Conservation (phyloP, 1,140 invertebrate species). For the Conus ventricosus region DNA sequence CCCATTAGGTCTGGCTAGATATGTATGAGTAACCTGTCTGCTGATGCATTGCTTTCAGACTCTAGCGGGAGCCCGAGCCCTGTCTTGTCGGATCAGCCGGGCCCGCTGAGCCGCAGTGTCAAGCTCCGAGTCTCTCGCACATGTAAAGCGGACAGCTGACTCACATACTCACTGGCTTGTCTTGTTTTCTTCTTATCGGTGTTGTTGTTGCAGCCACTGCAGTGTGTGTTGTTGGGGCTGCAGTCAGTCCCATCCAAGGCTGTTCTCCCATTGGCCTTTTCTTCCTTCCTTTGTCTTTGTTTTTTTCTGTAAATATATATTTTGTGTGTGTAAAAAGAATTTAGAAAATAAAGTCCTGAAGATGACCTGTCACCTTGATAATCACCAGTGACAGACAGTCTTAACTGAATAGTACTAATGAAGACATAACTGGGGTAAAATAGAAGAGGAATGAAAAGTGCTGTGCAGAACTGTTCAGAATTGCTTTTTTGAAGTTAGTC, state of each 20-base stretch:
- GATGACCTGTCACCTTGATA: no score
- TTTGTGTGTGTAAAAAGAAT: neutral
- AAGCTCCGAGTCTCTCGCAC: slow-evolving; percentile 71
- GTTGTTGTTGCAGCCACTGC: neutral
- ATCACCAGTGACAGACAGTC: no score
- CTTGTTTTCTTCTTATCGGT: neutral
- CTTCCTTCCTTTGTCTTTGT: neutral
- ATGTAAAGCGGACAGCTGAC: slow-evolving; percentile 61
- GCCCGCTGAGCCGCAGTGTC: slow-evolving; percentile 70
- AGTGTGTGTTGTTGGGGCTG: slow-evolving; percentile 3
- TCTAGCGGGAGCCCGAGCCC: slow-evolving; percentile 69
- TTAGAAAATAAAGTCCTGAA: neutral
- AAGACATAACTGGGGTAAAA: no score
- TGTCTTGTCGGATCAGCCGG: slow-evolving; percentile 68
- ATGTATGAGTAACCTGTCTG: neutral
- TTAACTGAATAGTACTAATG: no score
- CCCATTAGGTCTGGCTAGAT: no score
- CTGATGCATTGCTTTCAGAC: slow-evolving; percentile 62
- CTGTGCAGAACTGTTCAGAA: no score
- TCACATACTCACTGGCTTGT: neutral
- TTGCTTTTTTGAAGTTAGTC: no score
- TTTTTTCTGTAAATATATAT: slow-evolving; percentile 20
- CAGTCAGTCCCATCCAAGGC: neutral
- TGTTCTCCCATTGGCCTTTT: neutral
- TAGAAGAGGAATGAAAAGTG: no score